Evolutionary conservation across 1,140 invertebrate species (phyloP).

Genomic region (Microplitis demolitor): DNA sequence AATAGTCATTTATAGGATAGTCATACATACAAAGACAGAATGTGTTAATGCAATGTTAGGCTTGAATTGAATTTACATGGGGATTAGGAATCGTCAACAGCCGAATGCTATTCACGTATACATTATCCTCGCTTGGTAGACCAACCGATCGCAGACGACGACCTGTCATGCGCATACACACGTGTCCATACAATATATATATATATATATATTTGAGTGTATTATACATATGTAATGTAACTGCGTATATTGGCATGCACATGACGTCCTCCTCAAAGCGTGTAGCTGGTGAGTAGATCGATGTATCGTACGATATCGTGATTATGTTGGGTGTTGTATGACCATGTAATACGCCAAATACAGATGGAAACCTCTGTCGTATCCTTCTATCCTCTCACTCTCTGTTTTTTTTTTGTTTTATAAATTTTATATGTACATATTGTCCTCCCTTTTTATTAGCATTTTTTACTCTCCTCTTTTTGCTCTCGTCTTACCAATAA

Average conservation of each 20-base stretch:
- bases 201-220: background rate
- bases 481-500: slow-evolving; percentile 2
- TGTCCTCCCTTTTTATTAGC: background rate
- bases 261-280: slow-evolving; percentile 1
- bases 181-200: background rate
- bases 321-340: background rate
- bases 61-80: background rate
- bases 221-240: background rate
- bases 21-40: background rate
- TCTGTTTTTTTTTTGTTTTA: background rate
- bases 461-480: background rate
- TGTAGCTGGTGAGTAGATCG: background rate
- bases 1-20: too few relatives aligned
- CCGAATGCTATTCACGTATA: background rate
- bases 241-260: slow-evolving; percentile 3
- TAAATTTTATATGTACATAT: background rate
- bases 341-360: background rate
- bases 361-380: background rate
- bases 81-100: background rate
- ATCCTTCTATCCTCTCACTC: too few relatives aligned
- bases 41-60: background rate
- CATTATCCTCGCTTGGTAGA: background rate
- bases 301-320: background rate
- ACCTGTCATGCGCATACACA: slow-evolving; percentile 4
- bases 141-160: background rate